Base-by-base conservation (phyloP, 1,140 invertebrate genomes). In the Thaumetopoea pityocampa region DNA sequence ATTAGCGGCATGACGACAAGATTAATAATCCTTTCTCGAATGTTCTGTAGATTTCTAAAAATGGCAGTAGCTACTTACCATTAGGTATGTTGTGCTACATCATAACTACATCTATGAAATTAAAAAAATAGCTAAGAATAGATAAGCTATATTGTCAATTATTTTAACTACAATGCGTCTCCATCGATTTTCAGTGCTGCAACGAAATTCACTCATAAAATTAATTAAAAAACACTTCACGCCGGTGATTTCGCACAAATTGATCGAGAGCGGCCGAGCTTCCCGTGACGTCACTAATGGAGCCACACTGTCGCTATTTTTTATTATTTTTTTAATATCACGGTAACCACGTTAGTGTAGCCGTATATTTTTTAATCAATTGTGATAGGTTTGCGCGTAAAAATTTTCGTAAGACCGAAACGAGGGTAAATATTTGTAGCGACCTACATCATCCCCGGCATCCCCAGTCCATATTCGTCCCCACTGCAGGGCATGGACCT, bases 211-310 rank as follows among this genome's bases (percentile, higher is more conserved):
- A 70, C 66, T 74, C 73, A 80, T 79, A 77, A 83, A 76, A 78
- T 78, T 83, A 83, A 80, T 83, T 80, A 80, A 83, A 78, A 83
- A 83, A 74, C 76, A 80, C 79, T 83, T 83, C 73, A 69, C 63
- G 66, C 63, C 59, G 61, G 60, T 58, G 73, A 72, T 76, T 77
- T 57, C 53, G 55, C 49, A 51, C 70, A 77, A 79, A 78, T 78
- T 82, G 76, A 80, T 74, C 56, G 71, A 78, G 73, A 72, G 69
- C 57, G 61, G 58, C 35, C 40, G 48, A 60, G 56, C 43, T 58
- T 43, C 46, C 52, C 43, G 32, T 65, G 64, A 72, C 61, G 59
- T 67, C 67, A 64, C 69, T 82, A 82, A 82, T 82, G 78, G 73
- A 65, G 29, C 53, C 54, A 49, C 60, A 63, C 44, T 59, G 60